These are phyloP conservation scores for Psilopogon haemacephalus DNA, from an alignment of 2,113 vertebrate genomes.

Conservation along the genomic window DNA sequence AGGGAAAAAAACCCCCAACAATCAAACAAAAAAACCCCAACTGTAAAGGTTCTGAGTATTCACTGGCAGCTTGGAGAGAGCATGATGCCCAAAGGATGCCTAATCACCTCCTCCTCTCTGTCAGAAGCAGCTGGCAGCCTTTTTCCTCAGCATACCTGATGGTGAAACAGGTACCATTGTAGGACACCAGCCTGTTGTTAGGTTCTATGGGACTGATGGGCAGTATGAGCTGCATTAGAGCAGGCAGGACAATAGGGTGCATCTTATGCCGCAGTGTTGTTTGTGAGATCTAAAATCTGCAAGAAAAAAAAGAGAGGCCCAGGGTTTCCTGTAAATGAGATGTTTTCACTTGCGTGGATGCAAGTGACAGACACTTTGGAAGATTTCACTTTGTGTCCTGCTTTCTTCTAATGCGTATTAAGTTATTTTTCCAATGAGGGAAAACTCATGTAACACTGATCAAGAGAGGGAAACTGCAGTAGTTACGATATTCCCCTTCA, in stretches of 20 bases:
- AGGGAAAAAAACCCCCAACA: not conserved
- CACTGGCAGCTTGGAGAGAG: not conserved
- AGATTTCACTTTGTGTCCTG: not conserved
- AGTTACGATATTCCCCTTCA: not conserved
- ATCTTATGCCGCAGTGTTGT: not conserved
- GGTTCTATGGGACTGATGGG: not conserved
- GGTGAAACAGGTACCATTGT: not conserved
- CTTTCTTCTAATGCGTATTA: not conserved
- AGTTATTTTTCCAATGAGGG: not conserved
- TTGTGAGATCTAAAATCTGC: not conserved
- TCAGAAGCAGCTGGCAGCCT: not conserved
- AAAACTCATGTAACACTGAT: not conserved
- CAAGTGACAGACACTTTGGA: constrained; percentile 1
- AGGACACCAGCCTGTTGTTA: not conserved
- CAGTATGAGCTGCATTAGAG: not conserved
- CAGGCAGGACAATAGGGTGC: fast-evolving
- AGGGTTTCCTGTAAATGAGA: not conserved
- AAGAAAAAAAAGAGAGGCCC: not conserved
- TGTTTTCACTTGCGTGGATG: not conserved
- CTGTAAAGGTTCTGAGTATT: not conserved
- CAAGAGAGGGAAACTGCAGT: not conserved
- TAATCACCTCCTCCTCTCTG: not conserved
- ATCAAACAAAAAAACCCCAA: not conserved
- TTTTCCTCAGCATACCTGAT: not conserved
- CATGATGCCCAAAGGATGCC: fast-evolving